Percentiles rank a stretch among this genome's conserved stretches.
These are phyloP conservation scores for Lithophane leautieri DNA, from an alignment of 2,888 invertebrate species.

Conservation along the genomic window DNA sequence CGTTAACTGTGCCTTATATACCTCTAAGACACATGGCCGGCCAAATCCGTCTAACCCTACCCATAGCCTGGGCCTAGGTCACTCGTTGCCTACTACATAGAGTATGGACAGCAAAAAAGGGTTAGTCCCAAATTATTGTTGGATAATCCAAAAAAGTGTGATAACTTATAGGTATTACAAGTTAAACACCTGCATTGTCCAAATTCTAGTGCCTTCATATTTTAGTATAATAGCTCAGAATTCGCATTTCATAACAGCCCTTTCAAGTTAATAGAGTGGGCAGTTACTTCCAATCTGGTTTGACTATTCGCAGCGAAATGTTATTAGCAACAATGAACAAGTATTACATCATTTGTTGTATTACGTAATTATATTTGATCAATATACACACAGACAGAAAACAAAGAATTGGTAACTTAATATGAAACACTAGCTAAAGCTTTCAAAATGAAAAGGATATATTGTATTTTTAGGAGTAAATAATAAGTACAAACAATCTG, in stretches of 20 bases:
- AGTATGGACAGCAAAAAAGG: constrained; percentile 78
- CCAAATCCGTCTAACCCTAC: constrained; percentile 87
- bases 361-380: constrained; percentile 39
- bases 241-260: constrained; percentile 51
- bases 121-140: not conserved
- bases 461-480: not conserved
- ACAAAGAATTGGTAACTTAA: constrained; percentile 44
- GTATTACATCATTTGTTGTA: constrained; percentile 73
- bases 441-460: constrained; percentile 42
- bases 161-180: not conserved
- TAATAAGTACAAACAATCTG: constrained; percentile 7
- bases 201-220: constrained; percentile 8
- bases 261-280: constrained; percentile 51
- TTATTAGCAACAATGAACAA: constrained; percentile 68
- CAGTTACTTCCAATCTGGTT: constrained; percentile 56
- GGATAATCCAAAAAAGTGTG: not conserved
- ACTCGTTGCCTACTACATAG: constrained; percentile 76
- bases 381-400: constrained; percentile 24
- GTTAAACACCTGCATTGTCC: constrained; percentile 9
- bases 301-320: constrained; percentile 52
- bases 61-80: constrained; percentile 85
- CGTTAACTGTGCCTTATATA: constrained; percentile 83
- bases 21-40: constrained; percentile 81
- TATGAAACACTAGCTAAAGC: constrained; percentile 43
- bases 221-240: constrained; percentile 20